Percentiles rank a stretch among this genome's conserved stretches.
Conservation (phyloP, 2,888 invertebrate genomes). For the Drosophila stalkeri region DNA sequence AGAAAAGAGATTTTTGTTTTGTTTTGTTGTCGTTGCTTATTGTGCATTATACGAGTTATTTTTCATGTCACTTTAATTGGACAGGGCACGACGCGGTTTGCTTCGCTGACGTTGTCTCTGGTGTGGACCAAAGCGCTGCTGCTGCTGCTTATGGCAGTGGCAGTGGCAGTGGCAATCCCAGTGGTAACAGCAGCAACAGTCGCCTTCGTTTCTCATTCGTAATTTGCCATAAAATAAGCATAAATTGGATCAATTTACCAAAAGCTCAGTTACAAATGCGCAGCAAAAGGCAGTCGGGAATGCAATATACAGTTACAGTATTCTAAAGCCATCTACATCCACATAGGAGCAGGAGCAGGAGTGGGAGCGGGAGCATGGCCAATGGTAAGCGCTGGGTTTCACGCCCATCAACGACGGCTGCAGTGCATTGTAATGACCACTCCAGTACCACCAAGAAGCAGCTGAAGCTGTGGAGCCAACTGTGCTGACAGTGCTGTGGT, state of each 20-base stretch:
- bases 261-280: slow-evolving; percentile 72
- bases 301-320: slow-evolving; percentile 49
- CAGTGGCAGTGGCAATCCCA: slow-evolving; percentile 20
- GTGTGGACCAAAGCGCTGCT: slow-evolving; percentile 11
- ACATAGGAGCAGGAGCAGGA: neutral
- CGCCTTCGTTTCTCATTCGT: slow-evolving; percentile 71
- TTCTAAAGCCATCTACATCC: slow-evolving; percentile 8
- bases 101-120: slow-evolving; percentile 9
- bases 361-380: neutral
- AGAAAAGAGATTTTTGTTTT: neutral
- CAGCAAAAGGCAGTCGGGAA: slow-evolving; percentile 48
- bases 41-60: slow-evolving; percentile 22
- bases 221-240: slow-evolving; percentile 83
- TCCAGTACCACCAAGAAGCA: slow-evolving; percentile 31
- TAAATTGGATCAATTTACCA: slow-evolving; percentile 84
- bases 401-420: slow-evolving; percentile 42
- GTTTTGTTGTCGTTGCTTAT: slow-evolving; percentile 14
- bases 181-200: slow-evolving; percentile 20
- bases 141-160: slow-evolving; percentile 6
- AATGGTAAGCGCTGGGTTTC: slow-evolving; percentile 8
- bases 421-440: slow-evolving; percentile 66
- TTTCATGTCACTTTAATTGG: slow-evolving; percentile 50
- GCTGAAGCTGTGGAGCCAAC: slow-evolving; percentile 23
- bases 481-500: slow-evolving; percentile 65
- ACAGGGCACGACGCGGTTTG: slow-evolving; percentile 26